Base-by-base conservation (phyloP, 1,140 invertebrate genomes). In the Euschistus heros region DNA sequence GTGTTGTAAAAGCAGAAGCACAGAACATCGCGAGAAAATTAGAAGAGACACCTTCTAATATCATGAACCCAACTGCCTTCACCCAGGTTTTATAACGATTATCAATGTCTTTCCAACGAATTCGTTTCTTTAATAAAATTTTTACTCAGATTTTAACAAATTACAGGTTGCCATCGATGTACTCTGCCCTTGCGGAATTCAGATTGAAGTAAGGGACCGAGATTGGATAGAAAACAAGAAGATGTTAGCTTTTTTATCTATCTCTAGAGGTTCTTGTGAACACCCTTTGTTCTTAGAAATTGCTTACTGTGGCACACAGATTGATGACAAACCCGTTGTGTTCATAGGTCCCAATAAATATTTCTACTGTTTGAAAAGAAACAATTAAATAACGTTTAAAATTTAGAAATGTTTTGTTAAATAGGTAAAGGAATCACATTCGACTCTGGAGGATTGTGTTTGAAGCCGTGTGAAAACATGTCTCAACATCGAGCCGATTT, bases 401-500 rank as follows among this genome's bases (percentile, higher is more conserved):
- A 30, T 37, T 13, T 1, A 37, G 13, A 37, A 2, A 7, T 50
- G 2, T 59, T 1, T 18, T 64, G 52, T 55, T 20, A 4, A 33
- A 14, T 62, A 74, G 75, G 87, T 26, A 79, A 85, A 74, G 84
- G 84, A 15, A 76, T 86, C 18, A 85, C 82, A 4, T 86, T 85
- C 76, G 84, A 86, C 71, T 82, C 80, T 69, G 84, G 84, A 63
- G 84, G 84, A 37, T 79, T 86, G 24, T 83, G 81, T 55, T 66
- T 86, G 8, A 86, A 85, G 71, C 78, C 78, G 1, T 72, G 73
- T 18, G 75, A 78, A 46, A 75, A 79, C 46, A 85, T 86, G 80
- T 78, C 81, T 66, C 73, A 76, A 60, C 84, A 84, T 82, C 71
- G 84, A 65, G 84, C 77, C 17, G 84, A 86, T 71, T 85, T 86